These are phyloP conservation scores for Hylaeus volcanicus DNA, from an alignment of 1,140 invertebrate species.

Conservation along the genomic window DNA sequence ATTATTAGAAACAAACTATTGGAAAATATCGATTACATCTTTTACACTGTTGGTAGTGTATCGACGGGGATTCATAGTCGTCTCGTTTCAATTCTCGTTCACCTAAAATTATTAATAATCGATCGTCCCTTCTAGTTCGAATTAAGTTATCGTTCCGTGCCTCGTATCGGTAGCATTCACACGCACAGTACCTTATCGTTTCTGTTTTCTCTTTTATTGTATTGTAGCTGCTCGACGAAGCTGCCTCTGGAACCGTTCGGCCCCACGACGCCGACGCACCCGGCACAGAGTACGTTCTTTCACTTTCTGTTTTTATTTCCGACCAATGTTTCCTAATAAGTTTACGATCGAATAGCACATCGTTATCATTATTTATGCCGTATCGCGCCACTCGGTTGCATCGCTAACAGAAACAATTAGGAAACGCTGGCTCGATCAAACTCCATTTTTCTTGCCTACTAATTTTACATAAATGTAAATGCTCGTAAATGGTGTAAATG, in stretches of 20 bases:
- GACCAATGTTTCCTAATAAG: background rate
- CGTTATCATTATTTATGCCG: background rate
- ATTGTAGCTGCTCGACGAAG: slow-evolving; percentile 79
- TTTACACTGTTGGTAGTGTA: no score
- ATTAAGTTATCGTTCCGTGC: slow-evolving; percentile 18
- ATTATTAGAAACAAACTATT: background rate
- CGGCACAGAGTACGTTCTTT: slow-evolving; percentile 76
- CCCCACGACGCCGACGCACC: slow-evolving; percentile 68
- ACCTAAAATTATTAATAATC: background rate
- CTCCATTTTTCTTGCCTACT: background rate
- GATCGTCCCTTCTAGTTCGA: background rate
- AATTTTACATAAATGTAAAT: background rate
- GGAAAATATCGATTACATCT: no score
- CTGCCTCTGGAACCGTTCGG: slow-evolving; percentile 72
- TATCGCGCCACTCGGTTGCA: no score
- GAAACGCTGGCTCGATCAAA: slow-evolving; percentile 5
- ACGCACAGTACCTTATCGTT: slow-evolving; percentile 81
- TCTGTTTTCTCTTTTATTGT: slow-evolving; percentile 79
- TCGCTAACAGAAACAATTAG: background rate
- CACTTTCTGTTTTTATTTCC: slow-evolving; percentile 45
- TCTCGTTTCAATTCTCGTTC: no score
- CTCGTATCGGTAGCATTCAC: slow-evolving; percentile 66
- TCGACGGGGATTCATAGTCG: no score
- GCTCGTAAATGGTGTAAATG: no score
- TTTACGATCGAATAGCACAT: background rate